Evolutionary conservation across 2,797 vertebrate species (phyloP).

Genomic region (Pampus argenteus): DNA sequence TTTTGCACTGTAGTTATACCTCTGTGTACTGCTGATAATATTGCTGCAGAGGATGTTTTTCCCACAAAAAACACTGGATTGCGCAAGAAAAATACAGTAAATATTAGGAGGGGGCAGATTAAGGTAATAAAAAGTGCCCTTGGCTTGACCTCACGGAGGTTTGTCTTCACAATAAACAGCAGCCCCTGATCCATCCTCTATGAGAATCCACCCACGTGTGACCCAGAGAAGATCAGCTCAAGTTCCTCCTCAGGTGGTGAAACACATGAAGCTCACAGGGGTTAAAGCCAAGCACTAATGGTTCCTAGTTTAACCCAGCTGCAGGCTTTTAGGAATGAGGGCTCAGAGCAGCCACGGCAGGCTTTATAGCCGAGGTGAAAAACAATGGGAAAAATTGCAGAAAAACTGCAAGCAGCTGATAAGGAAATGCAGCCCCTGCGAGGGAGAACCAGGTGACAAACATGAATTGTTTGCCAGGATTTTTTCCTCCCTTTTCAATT

Average conservation of each 20-base stretch:
- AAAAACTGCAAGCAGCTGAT: constrained; percentile 84
- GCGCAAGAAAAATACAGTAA: constrained; percentile 32
- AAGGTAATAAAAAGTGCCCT: constrained; percentile 55
- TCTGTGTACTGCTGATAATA: not conserved
- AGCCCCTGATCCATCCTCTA: constrained; percentile 44
- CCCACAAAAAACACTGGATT: constrained; percentile 22
- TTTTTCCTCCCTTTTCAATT: constrained; percentile 82
- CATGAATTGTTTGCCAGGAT: constrained; percentile 82
- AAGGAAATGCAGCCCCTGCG: constrained; percentile 79
- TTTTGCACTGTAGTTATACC: not conserved
- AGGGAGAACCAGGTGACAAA: constrained; percentile 84
- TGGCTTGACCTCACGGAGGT: constrained; percentile 45
- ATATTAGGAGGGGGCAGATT: constrained; percentile 29
- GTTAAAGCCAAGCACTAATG: constrained; percentile 79
- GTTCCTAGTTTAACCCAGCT: constrained; percentile 74
- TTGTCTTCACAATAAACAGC: constrained; percentile 54
- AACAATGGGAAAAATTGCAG: constrained; percentile 78
- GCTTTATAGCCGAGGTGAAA: constrained; percentile 71
- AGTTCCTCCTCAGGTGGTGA: constrained; percentile 66
- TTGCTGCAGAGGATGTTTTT: constrained; percentile 25
- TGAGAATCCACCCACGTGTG: constrained; percentile 61
- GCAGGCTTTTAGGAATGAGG: constrained; percentile 64
- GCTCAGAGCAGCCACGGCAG: constrained; percentile 65
- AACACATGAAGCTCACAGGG: constrained; percentile 74
- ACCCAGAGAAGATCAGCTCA: constrained; percentile 56